Evolutionary conservation across 2,888 invertebrate genomes (phyloP), one percentile per base, ranked within the genome.

Genomic region (Drosophila barbarae): DNA sequence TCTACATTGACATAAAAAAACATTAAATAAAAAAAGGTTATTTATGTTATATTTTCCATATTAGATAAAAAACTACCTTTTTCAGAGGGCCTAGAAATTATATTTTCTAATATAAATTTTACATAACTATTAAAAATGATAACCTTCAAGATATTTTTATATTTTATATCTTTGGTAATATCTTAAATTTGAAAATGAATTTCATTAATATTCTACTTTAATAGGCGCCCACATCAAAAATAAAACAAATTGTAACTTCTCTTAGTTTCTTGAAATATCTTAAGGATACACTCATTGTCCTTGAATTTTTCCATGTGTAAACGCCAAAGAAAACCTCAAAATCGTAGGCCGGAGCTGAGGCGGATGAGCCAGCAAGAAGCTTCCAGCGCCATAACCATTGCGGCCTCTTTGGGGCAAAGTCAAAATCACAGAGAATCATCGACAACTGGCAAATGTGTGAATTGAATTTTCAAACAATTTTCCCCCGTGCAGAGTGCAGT

Each of bases 381-480:
- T 28, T 53, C 72, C 21, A 57, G 32, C 69, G 71, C 50, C 59
- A 51, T 61, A 64, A 51, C 50, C 64, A 61, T 50, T 64, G 54
- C 54, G 54, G 38, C 39, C 15, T 18, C 18, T 18, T 39, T 36
- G 18, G 47, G 26, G 32, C 39, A 34, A 18, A 72, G 73, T 72
- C 74, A 47, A 85, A 86, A 85, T 85, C 85, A 82, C 85, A 69
- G 86, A 73, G 79, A 84, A 80, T 80, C 85, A 87, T 79, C 85
- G 87, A 84, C 85, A 84, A 81, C 77, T 78, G 78, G 67, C 85
- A 84, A 86, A 87, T 86, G 87, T 86, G 85, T 86, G 85, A 82
- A 86, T 87, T 86, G 85, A 86, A 86, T 86, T 86, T 85, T 85
- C 78, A 86, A 86, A 86, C 85, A 82, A 85, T 84, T 85, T 73